Percentiles rank a stretch among this genome's conserved stretches.
phyloP scores from a whole-genome alignment of 2,797 vertebrate species.

The Eremophila alpestris region DNA sequence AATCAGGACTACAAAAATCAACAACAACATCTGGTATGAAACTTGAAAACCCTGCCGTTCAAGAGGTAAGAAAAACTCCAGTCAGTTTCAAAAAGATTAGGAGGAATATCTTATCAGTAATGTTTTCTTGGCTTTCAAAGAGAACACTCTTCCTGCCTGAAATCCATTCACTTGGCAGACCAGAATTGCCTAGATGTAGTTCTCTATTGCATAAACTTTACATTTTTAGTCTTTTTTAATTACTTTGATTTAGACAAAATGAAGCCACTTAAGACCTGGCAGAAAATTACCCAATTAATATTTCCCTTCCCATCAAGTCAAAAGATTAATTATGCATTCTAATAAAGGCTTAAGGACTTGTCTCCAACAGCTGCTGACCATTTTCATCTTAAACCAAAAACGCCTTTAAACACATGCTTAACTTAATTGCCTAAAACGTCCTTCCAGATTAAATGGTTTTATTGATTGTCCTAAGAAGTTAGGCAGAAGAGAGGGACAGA shows the following conservation, averaged over 20 bases:
- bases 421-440: neutral
- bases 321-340: conserved; percentile 56
- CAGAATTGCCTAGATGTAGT: neutral
- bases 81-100: neutral
- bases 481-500: neutral
- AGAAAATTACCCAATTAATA: conserved; percentile 61
- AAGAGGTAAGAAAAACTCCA: neutral
- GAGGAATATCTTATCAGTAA: neutral
- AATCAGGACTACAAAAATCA: neutral
- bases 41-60: neutral
- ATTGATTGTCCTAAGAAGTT: neutral
- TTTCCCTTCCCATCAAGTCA: conserved; percentile 40
- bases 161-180: neutral
- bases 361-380: conserved; percentile 52
- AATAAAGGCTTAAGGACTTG: conserved; percentile 40
- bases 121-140: neutral
- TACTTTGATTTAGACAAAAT: conserved; percentile 63
- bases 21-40: neutral
- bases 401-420: neutral
- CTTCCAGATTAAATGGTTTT: neutral
- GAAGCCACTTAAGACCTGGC: conserved; percentile 46
- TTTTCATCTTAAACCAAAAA: conserved; percentile 30
- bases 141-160: neutral
- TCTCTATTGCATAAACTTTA: conserved; percentile 31
- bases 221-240: conserved; percentile 60